Base-by-base conservation (phyloP, 2,888 invertebrate species). In the Thymelicus acteon region DNA sequence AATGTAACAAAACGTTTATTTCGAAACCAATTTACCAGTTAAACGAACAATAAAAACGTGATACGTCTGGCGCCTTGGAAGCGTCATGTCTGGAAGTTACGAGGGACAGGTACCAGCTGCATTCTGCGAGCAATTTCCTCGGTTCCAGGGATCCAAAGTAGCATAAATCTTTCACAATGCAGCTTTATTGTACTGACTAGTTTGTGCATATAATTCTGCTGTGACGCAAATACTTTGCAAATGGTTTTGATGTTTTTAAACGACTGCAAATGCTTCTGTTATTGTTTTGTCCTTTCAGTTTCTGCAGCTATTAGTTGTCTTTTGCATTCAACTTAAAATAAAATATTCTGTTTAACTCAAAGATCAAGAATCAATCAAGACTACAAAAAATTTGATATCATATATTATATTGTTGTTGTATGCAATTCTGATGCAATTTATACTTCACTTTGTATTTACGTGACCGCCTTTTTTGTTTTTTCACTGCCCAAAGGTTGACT, bases 31-130 rank as follows among this genome's bases (percentile, higher is more conserved):
- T 54, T 54, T 54, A 24, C n/a, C 47, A 63, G 47, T 61, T 58
- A 31, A 40, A 40, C 13, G 7, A 19, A 37, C 60, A 40, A 60
- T 19, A 39, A 63, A 62, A 48, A 31, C 37, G 40, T 13, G 15
- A 63, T 37, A 63, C 37, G 37, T 49, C 48, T 49, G 6, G 48
- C 24, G 8, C 2, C 44, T 44, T 44, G 62, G 62, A 31, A 5
- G 48, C 47, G 67, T 67, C 65, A 65, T 7, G 10, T 10, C 54
- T 10, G 19, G 39, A 49, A 67, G 60, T 67, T 67, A 67, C 52
- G 60, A 67, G 82, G 79, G 79, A 78, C 79, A 72, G 75, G 80
- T 73, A 77, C 78, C 85, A 85, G 84, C 84, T 80, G 80, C 79
- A 81, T 66, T 69, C 64, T 75, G 79, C 79, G 74, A 74, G 83